Evolutionary conservation across 2,888 invertebrate species (phyloP).

Genomic region (Notodonta dromedarius): DNA sequence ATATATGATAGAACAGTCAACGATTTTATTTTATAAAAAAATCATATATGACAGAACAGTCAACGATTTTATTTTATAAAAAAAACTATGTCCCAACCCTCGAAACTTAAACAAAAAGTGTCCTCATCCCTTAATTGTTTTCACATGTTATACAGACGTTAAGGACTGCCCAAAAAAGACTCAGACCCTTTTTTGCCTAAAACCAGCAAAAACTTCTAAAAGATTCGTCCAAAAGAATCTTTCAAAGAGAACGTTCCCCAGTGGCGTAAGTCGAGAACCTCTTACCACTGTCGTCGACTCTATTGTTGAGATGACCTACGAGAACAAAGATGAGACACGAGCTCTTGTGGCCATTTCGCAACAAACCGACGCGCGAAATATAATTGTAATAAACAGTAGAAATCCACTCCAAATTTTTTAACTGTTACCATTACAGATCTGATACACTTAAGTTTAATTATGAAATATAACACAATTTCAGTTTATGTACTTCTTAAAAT

Average conservation of each 20-base stretch:
- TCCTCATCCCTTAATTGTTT: neutral
- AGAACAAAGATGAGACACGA: constrained; percentile 22
- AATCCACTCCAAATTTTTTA: constrained; percentile 20
- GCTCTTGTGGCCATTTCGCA: constrained; percentile 23
- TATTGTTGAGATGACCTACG: constrained; percentile 22
- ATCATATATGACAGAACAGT: too few species aligned
- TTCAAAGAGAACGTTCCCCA: neutral
- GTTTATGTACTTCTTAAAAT: too few species aligned
- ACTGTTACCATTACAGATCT: constrained; percentile 13
- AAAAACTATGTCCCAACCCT: too few species aligned
- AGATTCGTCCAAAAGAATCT: neutral
- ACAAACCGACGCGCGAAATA: constrained; percentile 1
- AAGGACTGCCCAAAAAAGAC: constrained; percentile 1
- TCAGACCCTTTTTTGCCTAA: constrained; percentile 4
- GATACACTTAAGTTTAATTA: too few species aligned
- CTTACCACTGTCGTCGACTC: constrained; percentile 1
- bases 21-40: too few species aligned
- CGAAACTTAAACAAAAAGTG: neutral
- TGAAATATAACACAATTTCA: too few species aligned
- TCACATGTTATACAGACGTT: constrained; percentile 6
- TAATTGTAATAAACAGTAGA: neutral
- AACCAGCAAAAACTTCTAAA: neutral
- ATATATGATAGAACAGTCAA: too few species aligned
- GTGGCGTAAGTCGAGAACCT: constrained; percentile 1
- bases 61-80: too few species aligned